Base-by-base conservation (phyloP, 2,888 invertebrate genomes). In the Listrodromus nycthemerus region DNA sequence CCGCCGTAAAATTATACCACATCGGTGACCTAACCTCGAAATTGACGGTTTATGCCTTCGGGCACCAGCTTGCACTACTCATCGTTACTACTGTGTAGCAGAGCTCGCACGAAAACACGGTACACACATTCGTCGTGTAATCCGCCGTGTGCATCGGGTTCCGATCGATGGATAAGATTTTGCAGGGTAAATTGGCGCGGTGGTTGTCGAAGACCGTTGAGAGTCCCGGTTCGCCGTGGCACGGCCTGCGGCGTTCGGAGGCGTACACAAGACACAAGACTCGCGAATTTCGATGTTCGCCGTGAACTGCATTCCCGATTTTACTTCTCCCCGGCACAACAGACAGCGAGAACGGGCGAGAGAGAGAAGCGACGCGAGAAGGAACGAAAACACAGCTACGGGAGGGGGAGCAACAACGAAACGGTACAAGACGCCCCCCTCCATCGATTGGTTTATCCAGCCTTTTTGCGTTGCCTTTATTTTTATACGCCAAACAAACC, bases 131-230 rank as follows among this genome's bases (percentile, higher is more conserved):
- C n/a, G 16, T 16, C 10, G 27, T 67, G 19, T 65, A 65, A 37
- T 30, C 41, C 21, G 30, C 41, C 30, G 24, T 58, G 76, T 76
- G 76, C 67, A 76, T 67, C 76, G 58, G 58, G 67, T 76, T 67
- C 58, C 76, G 76, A 76, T 76, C 76, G 76, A 76, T 76, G 76
- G 76, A 76, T 76, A 76, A 76, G 76, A 76, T 76, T 76, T 58
- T 76, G 41, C 76, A 27, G 67, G 41, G 37, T 58, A 55, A 41
- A 76, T 76, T 76, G 76, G 66, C 76, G 67, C 67, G 67, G 67
- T 13, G 67, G 75, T 65, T 37, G 75, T 30, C 48, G 48, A 74
- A 63, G 13, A 41, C 41, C 48, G 61, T 27, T 27, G 61, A 61
- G 61, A 63, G 61, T 19, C 19, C 52, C 19, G 33, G 37, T 52